Percentiles rank a stretch among this genome's conserved stretches.
Evolutionary conservation across 2,113 vertebrate species (phyloP).

Genomic region (Bos javanicus): DNA sequence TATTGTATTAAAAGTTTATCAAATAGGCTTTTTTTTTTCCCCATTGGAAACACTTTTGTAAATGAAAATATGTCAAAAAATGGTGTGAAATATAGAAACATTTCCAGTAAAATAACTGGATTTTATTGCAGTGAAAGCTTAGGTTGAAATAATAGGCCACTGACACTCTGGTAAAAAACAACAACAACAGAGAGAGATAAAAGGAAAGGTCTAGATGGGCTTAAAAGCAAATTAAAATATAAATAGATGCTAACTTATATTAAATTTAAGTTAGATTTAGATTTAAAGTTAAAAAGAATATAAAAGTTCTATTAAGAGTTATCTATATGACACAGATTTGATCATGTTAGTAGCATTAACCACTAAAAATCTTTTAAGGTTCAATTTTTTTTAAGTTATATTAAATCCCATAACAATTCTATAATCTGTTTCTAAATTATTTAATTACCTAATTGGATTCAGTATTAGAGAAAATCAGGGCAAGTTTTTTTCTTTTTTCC

Average conservation of each 20-base stretch:
- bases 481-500: neutral
- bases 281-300: constrained; percentile 7
- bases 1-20: neutral
- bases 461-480: neutral
- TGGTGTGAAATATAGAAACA: constrained; percentile 38
- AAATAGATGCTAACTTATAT: neutral
- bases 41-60: constrained; percentile 2
- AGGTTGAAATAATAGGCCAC: constrained; percentile 9
- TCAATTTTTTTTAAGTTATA: constrained; percentile 54
- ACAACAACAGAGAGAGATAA: neutral
- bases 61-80: constrained; percentile 31
- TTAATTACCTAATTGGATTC: constrained; percentile 16
- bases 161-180: neutral
- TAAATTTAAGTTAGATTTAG: constrained; percentile 4
- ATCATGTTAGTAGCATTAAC: constrained; percentile 45
- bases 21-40: neutral
- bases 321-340: neutral
- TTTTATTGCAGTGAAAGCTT: constrained; percentile 19
- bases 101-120: constrained; percentile 29
- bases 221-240: constrained; percentile 52
- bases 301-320: neutral
- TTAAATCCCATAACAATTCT: constrained; percentile 52
- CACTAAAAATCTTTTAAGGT: constrained; percentile 49
- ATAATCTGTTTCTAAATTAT: constrained; percentile 47
- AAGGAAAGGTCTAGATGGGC: neutral